A percentile compares a stretch with the other conserved stretches of the same genome.
These are phyloP conservation scores for Poecile montanus DNA, from an alignment of 2,797 vertebrate species.

Conservation along the genomic window DNA sequence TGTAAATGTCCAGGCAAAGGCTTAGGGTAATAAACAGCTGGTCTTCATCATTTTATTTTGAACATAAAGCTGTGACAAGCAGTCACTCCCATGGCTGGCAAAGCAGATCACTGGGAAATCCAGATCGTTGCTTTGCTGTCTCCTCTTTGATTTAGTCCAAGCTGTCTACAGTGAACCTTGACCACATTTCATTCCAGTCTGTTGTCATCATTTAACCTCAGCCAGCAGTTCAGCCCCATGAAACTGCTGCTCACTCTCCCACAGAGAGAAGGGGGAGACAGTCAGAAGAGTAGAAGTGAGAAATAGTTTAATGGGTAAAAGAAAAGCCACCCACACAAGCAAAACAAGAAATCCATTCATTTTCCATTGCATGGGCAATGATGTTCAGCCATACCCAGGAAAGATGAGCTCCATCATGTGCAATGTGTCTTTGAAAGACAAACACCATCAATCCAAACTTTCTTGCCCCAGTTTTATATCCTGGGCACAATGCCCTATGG, in stretches of 20 bases:
- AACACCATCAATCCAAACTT: neutral
- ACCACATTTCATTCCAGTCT: neutral
- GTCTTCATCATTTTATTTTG: neutral
- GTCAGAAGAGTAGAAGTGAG: neutral
- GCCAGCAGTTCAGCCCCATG: neutral
- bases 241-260: neutral
- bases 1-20: neutral
- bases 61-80: neutral
- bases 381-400: neutral
- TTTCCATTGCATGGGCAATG: neutral
- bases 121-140: neutral
- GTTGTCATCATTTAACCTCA: neutral
- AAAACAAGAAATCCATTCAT: neutral
- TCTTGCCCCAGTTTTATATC: neutral
- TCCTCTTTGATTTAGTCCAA: neutral
- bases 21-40: neutral
- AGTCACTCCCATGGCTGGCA: neutral
- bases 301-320: neutral
- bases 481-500: neutral
- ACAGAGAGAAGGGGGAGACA: neutral
- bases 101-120: neutral
- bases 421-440: neutral
- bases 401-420: neutral
- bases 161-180: neutral
- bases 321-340: neutral